These are phyloP conservation scores for Rhagophthalmus giganteus DNA, from an alignment of 2,888 invertebrate species.

Conservation along the genomic window DNA sequence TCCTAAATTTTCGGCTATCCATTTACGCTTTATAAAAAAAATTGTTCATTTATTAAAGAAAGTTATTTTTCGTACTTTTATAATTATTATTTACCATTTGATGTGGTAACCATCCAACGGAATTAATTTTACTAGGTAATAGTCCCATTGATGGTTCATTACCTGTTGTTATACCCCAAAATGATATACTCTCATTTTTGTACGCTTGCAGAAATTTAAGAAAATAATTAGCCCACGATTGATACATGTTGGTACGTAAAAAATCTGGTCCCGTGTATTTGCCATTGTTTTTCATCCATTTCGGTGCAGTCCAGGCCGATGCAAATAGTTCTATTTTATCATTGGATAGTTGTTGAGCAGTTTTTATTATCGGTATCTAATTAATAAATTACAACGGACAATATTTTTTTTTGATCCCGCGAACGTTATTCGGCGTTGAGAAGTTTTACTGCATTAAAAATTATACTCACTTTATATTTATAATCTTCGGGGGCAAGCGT, in stretches of 20 bases:
- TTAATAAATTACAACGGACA: background rate
- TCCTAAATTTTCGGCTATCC: constrained; percentile 73
- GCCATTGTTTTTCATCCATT: constrained; percentile 59
- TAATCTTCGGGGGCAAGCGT: constrained; percentile 68
- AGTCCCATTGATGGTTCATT: constrained; percentile 80
- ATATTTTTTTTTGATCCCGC: too few relatives aligned
- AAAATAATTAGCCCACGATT: constrained; percentile 81
- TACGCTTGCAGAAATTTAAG: constrained; percentile 80
- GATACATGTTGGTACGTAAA: constrained; percentile 61
- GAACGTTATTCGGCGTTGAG: too few relatives aligned
- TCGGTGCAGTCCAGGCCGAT: constrained; percentile 59
- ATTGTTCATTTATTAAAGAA: too few relatives aligned
- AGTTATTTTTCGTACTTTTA: too few relatives aligned
- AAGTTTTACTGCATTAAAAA: too few relatives aligned
- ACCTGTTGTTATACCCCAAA: constrained; percentile 86
- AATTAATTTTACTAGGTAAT: constrained; percentile 62
- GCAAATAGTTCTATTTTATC: constrained; percentile 60
- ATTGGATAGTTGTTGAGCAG: constrained; percentile 39
- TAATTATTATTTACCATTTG: too few relatives aligned
- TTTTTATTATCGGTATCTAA: constrained; percentile 35
- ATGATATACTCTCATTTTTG: constrained; percentile 63
- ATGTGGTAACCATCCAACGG: constrained; percentile 73
- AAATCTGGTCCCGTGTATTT: constrained; percentile 46
- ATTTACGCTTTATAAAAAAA: constrained; percentile 71
- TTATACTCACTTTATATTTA: constrained; percentile 63